phyloP scores from a whole-genome alignment of 1,140 invertebrate species.

The Coenobita brevimanus region DNA sequence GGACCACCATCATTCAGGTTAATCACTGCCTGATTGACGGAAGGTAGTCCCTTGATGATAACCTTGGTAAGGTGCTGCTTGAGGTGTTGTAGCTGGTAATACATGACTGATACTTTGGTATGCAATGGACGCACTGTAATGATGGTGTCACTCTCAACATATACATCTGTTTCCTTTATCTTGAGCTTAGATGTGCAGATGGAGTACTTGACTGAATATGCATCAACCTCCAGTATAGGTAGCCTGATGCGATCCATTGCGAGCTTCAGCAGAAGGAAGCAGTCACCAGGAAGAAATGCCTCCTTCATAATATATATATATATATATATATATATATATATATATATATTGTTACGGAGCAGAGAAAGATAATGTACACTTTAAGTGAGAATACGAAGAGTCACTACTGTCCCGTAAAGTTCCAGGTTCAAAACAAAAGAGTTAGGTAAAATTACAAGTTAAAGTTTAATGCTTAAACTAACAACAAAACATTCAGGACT shows the following conservation, averaged over 20 bases:
- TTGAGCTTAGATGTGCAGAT: constrained; percentile 75
- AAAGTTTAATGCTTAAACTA: no score
- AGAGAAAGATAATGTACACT: no score
- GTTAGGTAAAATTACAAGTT: no score
- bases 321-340: no score
- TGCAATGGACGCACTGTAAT: constrained; percentile 84
- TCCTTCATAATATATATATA: no score
- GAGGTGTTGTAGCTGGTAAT: constrained; percentile 85
- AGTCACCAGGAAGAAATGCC: constrained; percentile 89
- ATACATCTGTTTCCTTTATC: constrained; percentile 82
- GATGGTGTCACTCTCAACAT: constrained; percentile 81
- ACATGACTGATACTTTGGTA: constrained; percentile 81
- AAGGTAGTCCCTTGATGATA: constrained; percentile 92
- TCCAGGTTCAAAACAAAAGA: no score
- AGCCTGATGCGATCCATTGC: constrained; percentile 90
- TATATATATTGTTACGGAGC: no score
- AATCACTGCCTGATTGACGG: constrained; percentile 94
- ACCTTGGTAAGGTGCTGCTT: constrained; percentile 86
- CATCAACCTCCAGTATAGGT: constrained; percentile 81
- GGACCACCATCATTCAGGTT: no score
- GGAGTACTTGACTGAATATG: constrained; percentile 75
- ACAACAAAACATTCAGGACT: no score
- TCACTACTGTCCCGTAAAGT: no score
- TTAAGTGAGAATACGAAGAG: no score
- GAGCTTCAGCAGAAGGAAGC: constrained; percentile 88